A percentile compares a stretch with the other conserved stretches of the same genome.
These are phyloP conservation scores for Trichopria drosophilae DNA, from an alignment of 2,888 invertebrate genomes.

Conservation along the genomic window DNA sequence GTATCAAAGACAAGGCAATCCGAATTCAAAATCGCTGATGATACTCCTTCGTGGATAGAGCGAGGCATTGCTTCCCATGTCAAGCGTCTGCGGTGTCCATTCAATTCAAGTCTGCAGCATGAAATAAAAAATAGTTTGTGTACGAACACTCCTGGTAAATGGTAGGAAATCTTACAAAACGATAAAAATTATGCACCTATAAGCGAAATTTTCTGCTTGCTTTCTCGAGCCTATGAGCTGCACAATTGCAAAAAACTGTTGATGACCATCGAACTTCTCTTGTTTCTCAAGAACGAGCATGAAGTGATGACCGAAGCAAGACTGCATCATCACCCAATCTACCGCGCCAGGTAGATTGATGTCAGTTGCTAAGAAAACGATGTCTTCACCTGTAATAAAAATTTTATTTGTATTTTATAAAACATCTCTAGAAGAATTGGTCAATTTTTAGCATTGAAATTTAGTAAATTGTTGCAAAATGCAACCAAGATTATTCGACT, in stretches of 20 bases:
- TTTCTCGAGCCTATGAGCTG: slow-evolving; percentile 98
- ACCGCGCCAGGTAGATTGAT: slow-evolving; percentile 99
- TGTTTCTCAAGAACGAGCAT: slow-evolving; percentile 99
- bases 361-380: slow-evolving; percentile 98
- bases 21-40: slow-evolving; percentile 94
- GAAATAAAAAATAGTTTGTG: slow-evolving; percentile 1
- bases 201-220: slow-evolving; percentile 98
- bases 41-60: slow-evolving; percentile 98
- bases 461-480: neutral
- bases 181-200: slow-evolving; percentile 64
- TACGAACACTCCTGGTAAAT: slow-evolving; percentile 22
- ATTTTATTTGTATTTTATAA: too few relatives aligned
- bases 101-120: slow-evolving; percentile 81
- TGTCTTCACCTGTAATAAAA: slow-evolving; percentile 79
- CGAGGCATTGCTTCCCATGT: slow-evolving; percentile 99
- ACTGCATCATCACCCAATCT: slow-evolving; percentile 99
- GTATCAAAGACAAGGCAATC: slow-evolving; percentile 99
- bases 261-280: slow-evolving; percentile 95
- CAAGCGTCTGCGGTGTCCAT: slow-evolving; percentile 89
- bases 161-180: neutral
- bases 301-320: slow-evolving; percentile 98
- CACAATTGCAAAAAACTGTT: slow-evolving; percentile 97
- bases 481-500: neutral
- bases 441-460: too few relatives aligned
- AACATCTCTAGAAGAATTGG: too few relatives aligned